These are phyloP conservation scores for Smutsia gigantea DNA, from an alignment of 2,797 vertebrate species.

Conservation along the genomic window DNA sequence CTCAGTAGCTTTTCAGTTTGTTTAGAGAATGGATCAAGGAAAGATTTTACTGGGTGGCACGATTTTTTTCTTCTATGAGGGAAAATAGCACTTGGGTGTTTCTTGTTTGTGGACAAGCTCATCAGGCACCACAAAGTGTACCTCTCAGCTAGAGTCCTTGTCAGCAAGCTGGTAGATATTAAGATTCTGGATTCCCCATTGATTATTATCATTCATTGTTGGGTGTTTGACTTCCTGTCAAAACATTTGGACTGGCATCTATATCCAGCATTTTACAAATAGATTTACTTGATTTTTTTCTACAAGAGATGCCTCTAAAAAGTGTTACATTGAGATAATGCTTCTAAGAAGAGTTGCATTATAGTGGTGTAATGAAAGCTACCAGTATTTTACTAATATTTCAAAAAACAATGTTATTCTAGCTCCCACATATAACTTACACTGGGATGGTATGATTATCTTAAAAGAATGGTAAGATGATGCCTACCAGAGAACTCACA, in stretches of 20 bases:
- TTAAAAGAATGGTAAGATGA: background rate
- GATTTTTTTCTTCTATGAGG: constrained; percentile 46
- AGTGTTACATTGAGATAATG: background rate
- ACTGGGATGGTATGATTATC: background rate
- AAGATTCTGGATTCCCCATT: constrained; percentile 11
- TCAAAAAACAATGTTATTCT: background rate
- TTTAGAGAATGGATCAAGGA: constrained; percentile 72
- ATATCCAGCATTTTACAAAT: background rate
- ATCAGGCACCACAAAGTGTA: background rate
- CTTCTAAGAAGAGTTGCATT: background rate
- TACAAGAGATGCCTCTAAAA: background rate
- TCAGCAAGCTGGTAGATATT: background rate
- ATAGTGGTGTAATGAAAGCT: background rate
- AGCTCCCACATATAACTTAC: background rate
- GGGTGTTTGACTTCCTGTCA: background rate
- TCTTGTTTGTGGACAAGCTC: constrained; percentile 55
- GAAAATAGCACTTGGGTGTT: constrained; percentile 43
- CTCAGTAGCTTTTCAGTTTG: constrained; percentile 65
- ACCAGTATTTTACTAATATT: background rate
- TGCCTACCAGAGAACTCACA: background rate
- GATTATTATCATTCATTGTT: background rate
- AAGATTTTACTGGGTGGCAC: constrained; percentile 53
- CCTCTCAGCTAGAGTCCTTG: constrained; percentile 41
- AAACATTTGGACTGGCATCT: background rate
- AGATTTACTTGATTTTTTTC: background rate